Percentiles rank a stretch among this genome's conserved stretches.
These are phyloP conservation scores for Nomada flava DNA, from an alignment of 2,888 invertebrate genomes.

Conservation along the genomic window DNA sequence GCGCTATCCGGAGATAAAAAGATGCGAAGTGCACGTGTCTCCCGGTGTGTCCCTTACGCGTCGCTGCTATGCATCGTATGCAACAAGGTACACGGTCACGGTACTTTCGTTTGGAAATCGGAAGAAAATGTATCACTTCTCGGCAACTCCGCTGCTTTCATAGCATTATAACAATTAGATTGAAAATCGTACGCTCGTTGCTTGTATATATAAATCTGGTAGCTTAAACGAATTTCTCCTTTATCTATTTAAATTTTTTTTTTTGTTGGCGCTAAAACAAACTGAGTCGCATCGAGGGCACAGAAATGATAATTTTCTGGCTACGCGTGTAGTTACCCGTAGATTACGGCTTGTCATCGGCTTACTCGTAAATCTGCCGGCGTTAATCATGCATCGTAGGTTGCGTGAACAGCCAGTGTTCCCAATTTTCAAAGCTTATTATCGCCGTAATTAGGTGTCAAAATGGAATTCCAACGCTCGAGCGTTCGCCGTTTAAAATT, in stretches of 20 bases:
- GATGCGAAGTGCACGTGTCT: background rate
- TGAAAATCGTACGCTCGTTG: background rate
- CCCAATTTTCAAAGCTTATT: slow-evolving; percentile 57
- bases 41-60: slow-evolving; percentile 2
- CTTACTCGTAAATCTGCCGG: slow-evolving; percentile 35
- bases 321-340: slow-evolving; percentile 3
- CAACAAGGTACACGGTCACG: background rate
- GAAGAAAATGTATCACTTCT: background rate
- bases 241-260: too few relatives aligned
- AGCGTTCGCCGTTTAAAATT: slow-evolving; percentile 8
- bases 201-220: background rate
- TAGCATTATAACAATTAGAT: background rate
- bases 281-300: background rate
- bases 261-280: background rate
- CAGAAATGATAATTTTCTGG: slow-evolving; percentile 28
- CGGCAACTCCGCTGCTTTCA: background rate
- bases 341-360: slow-evolving; percentile 34
- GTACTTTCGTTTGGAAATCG: background rate
- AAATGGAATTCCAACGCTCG: slow-evolving; percentile 17
- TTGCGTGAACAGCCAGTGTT: slow-evolving; percentile 13
- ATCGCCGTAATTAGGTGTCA: slow-evolving; percentile 52
- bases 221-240: too few relatives aligned
- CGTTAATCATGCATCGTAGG: slow-evolving; percentile 38
- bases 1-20: slow-evolving; percentile 30
- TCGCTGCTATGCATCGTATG: background rate